These are phyloP conservation scores for Cheilosia vulpina DNA, from an alignment of 2,888 invertebrate species.

Conservation along the genomic window DNA sequence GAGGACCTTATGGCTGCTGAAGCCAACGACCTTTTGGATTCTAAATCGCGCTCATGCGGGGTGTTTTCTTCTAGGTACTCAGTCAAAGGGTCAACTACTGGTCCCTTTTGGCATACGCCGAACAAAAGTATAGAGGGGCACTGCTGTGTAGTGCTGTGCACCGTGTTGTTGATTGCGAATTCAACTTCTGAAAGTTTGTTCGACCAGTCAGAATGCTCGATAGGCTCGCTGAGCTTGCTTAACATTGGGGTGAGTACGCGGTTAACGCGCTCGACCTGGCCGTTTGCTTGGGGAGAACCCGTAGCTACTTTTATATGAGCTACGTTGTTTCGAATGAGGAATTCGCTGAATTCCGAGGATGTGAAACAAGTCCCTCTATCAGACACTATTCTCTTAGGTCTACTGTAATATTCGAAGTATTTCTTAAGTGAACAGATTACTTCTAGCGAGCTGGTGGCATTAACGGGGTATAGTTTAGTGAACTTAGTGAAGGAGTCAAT, in stretches of 20 bases:
- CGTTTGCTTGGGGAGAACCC: too few relatives aligned
- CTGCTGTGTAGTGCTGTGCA: neutral
- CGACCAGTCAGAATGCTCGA: neutral
- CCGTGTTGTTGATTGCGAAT: conserved; percentile 1
- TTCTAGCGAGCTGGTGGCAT: conserved; percentile 7
- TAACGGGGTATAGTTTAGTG: neutral
- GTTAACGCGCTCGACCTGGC: too few relatives aligned
- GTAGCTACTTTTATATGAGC: too few relatives aligned
- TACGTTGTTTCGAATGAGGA: conserved; percentile 2
- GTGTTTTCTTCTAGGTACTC: too few relatives aligned
- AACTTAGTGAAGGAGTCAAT: neutral
- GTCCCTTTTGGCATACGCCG: neutral
- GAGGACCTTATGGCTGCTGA: too few relatives aligned
- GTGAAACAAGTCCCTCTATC: conserved; percentile 22
- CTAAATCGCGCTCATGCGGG: too few relatives aligned
- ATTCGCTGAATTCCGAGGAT: neutral
- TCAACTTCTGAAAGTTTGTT: neutral
- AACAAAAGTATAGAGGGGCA: neutral
- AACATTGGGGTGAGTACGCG: neutral
- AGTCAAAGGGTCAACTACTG: too few relatives aligned
- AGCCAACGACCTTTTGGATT: too few relatives aligned
- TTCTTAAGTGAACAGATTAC: conserved; percentile 34
- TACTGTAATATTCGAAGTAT: too few relatives aligned
- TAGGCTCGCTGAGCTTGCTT: neutral
- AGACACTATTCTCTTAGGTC: conserved; percentile 29